Base-by-base conservation (phyloP, 2,113 vertebrate species). In the Rallus limicola region DNA sequence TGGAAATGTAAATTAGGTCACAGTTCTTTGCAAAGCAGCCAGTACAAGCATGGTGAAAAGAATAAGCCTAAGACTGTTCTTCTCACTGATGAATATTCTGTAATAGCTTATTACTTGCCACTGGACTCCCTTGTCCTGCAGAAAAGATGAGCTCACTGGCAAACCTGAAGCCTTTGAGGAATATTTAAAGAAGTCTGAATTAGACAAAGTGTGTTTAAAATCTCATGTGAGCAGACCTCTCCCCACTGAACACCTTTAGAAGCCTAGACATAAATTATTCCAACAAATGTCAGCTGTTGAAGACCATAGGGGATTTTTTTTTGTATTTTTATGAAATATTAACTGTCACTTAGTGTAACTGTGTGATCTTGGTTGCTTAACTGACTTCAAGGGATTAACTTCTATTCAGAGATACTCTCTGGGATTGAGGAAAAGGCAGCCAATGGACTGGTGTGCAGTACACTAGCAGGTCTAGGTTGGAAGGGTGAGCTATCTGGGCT, bases 231-330 rank as follows among this genome's bases (percentile, higher is more conserved):
- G 65, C 74, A 95, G 67, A 94, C 38, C 12, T 90, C 38, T 93
- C 72, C 63, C 55, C 52, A 75, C 52, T 84, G 79, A 90, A 70
- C 42, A 89, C 40, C 56, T 80, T 83, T 31, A 89, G 78, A 92
- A 92, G 59, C 44, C 31, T 23, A 56, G 56, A 33, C 34, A 95
- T 92, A 95, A 89, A 90, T 92, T 96, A 87, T 96, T 97, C 42
- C 62, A 92, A 92, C 19, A 84, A 95, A 93, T 78, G 70, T 88
- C 89, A 92, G 60, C 58, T 75, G 13, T 58, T 88, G 58, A 64
- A 88, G 56, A 86, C 65, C 68, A 83, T 6, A 67, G 56, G 77
- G 70, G 38, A 84, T 42, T 74, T 59, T 72, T 74, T 92, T 90
- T 86, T 55, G 7, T 46, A 67, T 58, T 86, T 90, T 80, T 67